These are phyloP conservation scores for Anolis apletophallus DNA, from an alignment of 2,797 vertebrate species.

Conservation along the genomic window DNA sequence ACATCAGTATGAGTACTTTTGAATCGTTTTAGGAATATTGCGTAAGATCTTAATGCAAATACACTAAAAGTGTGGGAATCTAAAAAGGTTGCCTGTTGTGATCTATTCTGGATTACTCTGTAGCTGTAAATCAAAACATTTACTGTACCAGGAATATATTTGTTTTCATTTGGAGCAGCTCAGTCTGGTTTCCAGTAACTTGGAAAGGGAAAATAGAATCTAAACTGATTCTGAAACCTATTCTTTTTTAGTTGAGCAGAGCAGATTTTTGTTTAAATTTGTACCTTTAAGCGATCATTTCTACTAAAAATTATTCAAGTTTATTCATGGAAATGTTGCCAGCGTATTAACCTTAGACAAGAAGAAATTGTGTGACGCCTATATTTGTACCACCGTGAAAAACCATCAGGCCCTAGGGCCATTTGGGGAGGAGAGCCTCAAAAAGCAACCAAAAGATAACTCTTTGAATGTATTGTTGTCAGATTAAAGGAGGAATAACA, in stretches of 20 bases:
- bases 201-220: neutral
- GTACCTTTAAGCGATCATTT: neutral
- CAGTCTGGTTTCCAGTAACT: neutral
- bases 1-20: slow-evolving; percentile 17
- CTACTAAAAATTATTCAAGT: neutral
- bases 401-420: too few species aligned
- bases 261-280: neutral
- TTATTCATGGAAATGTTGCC: neutral
- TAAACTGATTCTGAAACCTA: neutral
- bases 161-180: neutral
- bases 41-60: neutral
- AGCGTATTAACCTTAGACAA: too few species aligned
- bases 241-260: neutral
- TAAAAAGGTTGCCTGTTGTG: neutral
- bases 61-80: neutral
- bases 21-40: slow-evolving; percentile 5
- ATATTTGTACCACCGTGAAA: neutral
- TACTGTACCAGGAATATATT: neutral
- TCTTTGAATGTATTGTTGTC: neutral
- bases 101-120: neutral
- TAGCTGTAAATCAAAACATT: neutral
- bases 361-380: neutral
- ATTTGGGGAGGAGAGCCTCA: too few species aligned
- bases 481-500: neutral
- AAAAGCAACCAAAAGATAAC: too few species aligned